A percentile compares a stretch with the other conserved stretches of the same genome.
Conservation (phyloP, 2,797 vertebrate species). For the Molossus alvarezi region DNA sequence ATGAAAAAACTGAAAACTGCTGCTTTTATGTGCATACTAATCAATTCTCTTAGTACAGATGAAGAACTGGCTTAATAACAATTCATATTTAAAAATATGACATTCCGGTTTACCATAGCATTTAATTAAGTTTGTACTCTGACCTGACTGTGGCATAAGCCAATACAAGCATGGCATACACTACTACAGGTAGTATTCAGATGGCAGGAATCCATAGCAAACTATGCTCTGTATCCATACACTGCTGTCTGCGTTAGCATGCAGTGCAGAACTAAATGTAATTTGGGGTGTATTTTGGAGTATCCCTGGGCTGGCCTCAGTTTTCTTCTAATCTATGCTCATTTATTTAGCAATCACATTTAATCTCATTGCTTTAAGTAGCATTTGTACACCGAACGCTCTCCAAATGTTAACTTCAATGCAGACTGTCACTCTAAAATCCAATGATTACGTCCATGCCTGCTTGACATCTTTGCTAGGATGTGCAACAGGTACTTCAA, state of each 20-base stretch:
- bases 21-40: conserved; percentile 37
- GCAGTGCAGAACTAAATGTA: neutral
- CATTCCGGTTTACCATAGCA: neutral
- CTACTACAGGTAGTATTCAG: neutral
- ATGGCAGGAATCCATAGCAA: neutral
- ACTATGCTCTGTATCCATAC: neutral
- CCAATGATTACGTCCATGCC: neutral
- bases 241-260: neutral
- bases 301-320: neutral
- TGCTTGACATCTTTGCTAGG: neutral
- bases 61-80: neutral
- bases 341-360: neutral
- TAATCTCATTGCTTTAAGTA: neutral
- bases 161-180: neutral
- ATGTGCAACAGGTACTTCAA: neutral
- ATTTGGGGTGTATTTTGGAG: neutral
- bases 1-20: neutral
- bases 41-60: neutral
- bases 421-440: neutral
- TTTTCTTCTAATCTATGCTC: neutral
- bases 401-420: neutral
- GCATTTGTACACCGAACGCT: neutral
- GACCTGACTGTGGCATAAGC: neutral
- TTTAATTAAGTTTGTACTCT: neutral
- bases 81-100: neutral